Evolutionary conservation across 2,888 invertebrate species (phyloP), one percentile per base, ranked within the genome.

Genomic region (Cetonia aurata): DNA sequence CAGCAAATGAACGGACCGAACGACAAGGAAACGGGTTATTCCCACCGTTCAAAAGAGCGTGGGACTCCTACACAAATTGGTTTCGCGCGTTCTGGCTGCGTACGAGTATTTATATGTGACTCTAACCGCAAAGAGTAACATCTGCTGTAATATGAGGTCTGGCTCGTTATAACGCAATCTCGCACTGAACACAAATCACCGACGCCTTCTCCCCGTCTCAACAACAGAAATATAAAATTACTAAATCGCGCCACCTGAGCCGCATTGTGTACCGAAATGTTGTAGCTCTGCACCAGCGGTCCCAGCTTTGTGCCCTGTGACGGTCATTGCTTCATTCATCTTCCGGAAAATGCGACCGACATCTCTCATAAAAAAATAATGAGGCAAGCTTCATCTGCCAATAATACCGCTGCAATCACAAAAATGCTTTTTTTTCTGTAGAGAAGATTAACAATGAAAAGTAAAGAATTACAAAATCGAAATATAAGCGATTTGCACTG

Each of bases 211-310:
- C 59, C 50, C 33, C 55, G 13, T 25, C 66, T 15, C 9, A 46
- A 53, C 71, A 60, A 70, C 71, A 57, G 71, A 71, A 72, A 72
- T 72, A 72, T 72, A 65, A 72, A 72, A 72, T 72, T 72, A 72
- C 72, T 65, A 70, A 70, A 72, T 59, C 67, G 57, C 19, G 53
- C 70, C 72, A 72, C 72, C 72, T 72, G 72, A 72, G 70, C 72
- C 72, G 55, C 41, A 33, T 53, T 56, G 72, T 70, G 67, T 70
- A 9, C 50, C 15, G 15, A 9, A 19, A 9, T n/a, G 48, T 6
- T 48, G 48, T 48, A 48, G 48, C 19, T n/a, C 17, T 50, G 50
- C 15, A 50, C n/a, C 25, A 25, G 25, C 25, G 25, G 25, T 25
- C 4, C 25, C 25, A 25, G 25, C 25, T 25, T 25, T 25, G 25